A percentile compares a stretch with the other conserved stretches of the same genome.
These are phyloP conservation scores for Drosophila trichaetosa DNA, from an alignment of 2,888 invertebrate species.

Conservation along the genomic window DNA sequence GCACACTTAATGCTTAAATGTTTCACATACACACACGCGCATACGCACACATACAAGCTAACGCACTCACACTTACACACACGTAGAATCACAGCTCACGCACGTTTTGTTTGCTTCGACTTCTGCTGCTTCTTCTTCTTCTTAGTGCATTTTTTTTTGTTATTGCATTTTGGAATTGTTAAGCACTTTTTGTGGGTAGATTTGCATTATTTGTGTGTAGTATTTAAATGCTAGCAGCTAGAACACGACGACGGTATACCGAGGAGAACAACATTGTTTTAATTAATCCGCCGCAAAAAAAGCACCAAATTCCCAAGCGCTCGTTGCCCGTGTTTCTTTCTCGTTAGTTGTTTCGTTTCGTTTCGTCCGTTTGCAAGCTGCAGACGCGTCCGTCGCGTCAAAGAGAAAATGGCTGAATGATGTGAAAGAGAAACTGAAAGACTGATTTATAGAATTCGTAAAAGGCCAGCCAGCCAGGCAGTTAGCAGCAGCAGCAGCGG, in stretches of 20 bases:
- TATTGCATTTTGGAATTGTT: slow-evolving; percentile 44
- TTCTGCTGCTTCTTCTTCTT: slow-evolving; percentile 30
- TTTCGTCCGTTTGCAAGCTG: slow-evolving; percentile 67
- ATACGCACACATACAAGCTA: slow-evolving; percentile 16
- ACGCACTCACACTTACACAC: slow-evolving; percentile 23
- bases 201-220: slow-evolving; percentile 39
- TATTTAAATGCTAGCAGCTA: slow-evolving; percentile 28
- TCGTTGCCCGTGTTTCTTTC: slow-evolving; percentile 49
- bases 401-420: slow-evolving; percentile 83
- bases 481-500: slow-evolving; percentile 27
- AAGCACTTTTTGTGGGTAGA: slow-evolving; percentile 39
- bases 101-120: slow-evolving; percentile 54
- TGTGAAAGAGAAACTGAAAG: slow-evolving; percentile 64
- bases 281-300: slow-evolving; percentile 58
- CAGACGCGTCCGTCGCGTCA: slow-evolving; percentile 83
- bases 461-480: slow-evolving; percentile 41
- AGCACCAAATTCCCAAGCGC: slow-evolving; percentile 62
- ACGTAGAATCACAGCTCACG: slow-evolving; percentile 54
- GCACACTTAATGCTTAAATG: slow-evolving; percentile 71
- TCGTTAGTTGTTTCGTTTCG: slow-evolving; percentile 53
- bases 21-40: slow-evolving; percentile 53
- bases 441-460: slow-evolving; percentile 65
- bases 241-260: slow-evolving; percentile 36
- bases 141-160: slow-evolving; percentile 49
- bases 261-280: slow-evolving; percentile 50